Base-by-base conservation (phyloP, 2,797 vertebrate genomes). In the Labeo calbasu region DNA sequence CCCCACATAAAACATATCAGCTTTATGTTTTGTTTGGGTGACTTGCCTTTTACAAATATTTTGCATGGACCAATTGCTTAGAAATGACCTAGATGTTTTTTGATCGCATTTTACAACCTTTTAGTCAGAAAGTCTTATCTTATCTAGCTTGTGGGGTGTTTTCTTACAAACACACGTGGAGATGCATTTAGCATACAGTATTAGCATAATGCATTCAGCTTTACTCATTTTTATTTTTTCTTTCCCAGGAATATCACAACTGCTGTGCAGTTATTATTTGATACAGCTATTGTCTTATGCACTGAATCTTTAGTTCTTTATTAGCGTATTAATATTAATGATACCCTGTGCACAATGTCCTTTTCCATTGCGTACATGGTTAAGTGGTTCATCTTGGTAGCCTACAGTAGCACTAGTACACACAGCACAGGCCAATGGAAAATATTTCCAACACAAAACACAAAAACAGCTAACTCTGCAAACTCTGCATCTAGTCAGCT, bases 261-360 rank as follows among this genome's bases (percentile, higher is more conserved):
- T 12, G 36, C 19, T 75, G 28, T 55, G 2, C 11, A 21, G 50
- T 28, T 72, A 72, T 63, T 40, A 53, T 40, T 55, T 17, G 13
- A 40, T 40, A 51, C 1, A 36, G 40, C 61, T 1, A 32, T 32
- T 12, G 6, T 66, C 12, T 53, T n/a, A 5, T 78, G 2, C 32
- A 79, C 51, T n/a, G 43, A 19, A 10, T 48, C 1, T 23, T 81
- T 50, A 36, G 6, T 72, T 32, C 13, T 48, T 32, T 50, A 55
- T 72, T 78, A 51, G 23, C 4, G 14, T 63, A 82, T 63, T 17
- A 36, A 73, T 73, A 81, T 32, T 63, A 25, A 78, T 50, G 4
- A 36, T 4, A 36, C 53, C 57, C 2, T 28, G 17, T 28, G 40
- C n/a, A 21, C 14, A 10, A 78, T 5, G 14, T 77, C 61, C 0